Conservation (phyloP, 2,797 vertebrate species). For the Nannoperca obscura region DNA sequence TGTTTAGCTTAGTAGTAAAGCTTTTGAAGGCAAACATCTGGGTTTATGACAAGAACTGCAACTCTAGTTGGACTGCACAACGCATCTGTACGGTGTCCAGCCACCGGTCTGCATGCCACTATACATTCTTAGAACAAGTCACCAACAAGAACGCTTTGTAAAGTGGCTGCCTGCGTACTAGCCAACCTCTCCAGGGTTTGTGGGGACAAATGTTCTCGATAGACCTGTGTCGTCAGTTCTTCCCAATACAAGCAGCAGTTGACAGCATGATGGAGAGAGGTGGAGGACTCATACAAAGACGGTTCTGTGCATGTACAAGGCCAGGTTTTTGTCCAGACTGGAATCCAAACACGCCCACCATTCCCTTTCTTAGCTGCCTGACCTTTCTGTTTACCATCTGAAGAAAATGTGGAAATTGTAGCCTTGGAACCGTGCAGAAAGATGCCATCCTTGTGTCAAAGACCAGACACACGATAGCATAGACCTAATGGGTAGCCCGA, state of each 20-base stretch:
- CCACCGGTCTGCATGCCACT: slow-evolving; percentile 60
- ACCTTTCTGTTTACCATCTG: slow-evolving; percentile 53
- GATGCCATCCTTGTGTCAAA: slow-evolving; percentile 18
- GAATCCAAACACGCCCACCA: slow-evolving; percentile 52
- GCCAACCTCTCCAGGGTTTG: slow-evolving; percentile 60
- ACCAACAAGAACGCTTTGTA: slow-evolving; percentile 68
- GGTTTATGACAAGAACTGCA: slow-evolving; percentile 25
- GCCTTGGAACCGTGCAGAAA: slow-evolving; percentile 9
- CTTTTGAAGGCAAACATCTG: slow-evolving; percentile 38
- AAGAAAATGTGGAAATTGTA: slow-evolving; percentile 44
- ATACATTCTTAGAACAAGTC: slow-evolving; percentile 48
- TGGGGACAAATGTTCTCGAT: slow-evolving; percentile 71
- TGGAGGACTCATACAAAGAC: slow-evolving; percentile 63
- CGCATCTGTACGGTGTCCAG: slow-evolving; percentile 49
- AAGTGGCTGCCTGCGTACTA: slow-evolving; percentile 39
- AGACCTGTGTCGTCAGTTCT: slow-evolving; percentile 66
- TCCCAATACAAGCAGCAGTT: slow-evolving; percentile 61
- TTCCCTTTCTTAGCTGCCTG: slow-evolving; percentile 31
- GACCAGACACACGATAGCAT: not conserved
- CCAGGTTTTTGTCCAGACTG: slow-evolving; percentile 48
- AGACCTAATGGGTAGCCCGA: not conserved
- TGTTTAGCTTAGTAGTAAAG: slow-evolving; percentile 4
- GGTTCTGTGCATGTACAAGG: slow-evolving; percentile 59
- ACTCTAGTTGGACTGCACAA: slow-evolving; percentile 27
- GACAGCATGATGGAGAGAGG: slow-evolving; percentile 72